phyloP scores from a whole-genome alignment of 1,140 invertebrate species.

The Zaprionus nigranus region DNA sequence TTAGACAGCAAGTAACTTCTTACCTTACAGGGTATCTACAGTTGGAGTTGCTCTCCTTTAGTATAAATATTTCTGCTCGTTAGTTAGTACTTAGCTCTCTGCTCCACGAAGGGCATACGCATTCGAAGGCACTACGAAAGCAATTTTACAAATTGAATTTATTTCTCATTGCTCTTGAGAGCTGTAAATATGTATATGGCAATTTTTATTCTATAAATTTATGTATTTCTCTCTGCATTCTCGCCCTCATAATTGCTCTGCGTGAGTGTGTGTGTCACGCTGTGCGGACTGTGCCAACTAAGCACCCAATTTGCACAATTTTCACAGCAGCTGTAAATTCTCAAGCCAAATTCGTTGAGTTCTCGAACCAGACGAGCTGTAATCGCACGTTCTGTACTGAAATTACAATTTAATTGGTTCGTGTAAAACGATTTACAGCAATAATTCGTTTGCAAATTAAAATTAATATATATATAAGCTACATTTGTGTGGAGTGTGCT shows the following conservation, averaged over 20 bases:
- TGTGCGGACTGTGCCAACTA: slow-evolving; percentile 50
- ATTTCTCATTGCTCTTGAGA: slow-evolving; percentile 48
- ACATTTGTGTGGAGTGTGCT: not conserved
- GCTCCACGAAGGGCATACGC: not conserved
- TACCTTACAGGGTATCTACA: not conserved
- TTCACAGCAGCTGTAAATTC: slow-evolving; percentile 44
- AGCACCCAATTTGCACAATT: slow-evolving; percentile 55
- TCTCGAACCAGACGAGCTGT: slow-evolving; percentile 4
- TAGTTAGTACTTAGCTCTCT: not conserved
- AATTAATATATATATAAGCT: slow-evolving; percentile 11
- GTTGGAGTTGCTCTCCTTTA: not conserved
- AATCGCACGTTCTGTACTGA: slow-evolving; percentile 26
- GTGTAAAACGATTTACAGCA: slow-evolving; percentile 30
- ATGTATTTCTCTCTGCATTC: slow-evolving; percentile 17
- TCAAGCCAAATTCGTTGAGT: slow-evolving; percentile 24
- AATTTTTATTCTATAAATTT: slow-evolving; percentile 67
- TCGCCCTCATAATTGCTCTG: slow-evolving; percentile 62
- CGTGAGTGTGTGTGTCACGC: slow-evolving; percentile 26
- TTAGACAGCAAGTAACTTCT: not conserved
- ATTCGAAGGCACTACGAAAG: slow-evolving; percentile 59
- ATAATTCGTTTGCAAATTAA: slow-evolving; percentile 32
- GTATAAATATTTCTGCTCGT: not conserved
- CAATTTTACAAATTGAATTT: slow-evolving; percentile 82
- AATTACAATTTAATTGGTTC: slow-evolving; percentile 21
- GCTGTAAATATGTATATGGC: slow-evolving; percentile 74